phyloP scores from a whole-genome alignment of 1,140 invertebrate genomes.

The Polypedilum pembai region DNA sequence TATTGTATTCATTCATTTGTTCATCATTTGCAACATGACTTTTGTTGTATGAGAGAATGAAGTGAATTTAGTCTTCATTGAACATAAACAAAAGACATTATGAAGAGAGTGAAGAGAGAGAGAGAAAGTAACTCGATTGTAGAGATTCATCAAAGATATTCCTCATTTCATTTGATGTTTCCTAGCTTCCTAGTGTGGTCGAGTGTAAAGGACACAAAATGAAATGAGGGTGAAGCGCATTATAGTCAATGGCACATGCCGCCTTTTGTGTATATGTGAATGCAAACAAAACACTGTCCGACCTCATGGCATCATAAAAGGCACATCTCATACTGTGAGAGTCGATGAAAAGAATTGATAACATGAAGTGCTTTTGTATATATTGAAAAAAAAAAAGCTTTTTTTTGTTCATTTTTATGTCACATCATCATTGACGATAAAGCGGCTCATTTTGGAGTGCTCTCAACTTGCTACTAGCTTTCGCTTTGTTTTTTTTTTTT shows the following conservation, averaged over 20 bases:
- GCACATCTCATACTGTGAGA: not conserved
- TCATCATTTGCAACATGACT: not conserved
- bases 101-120: not conserved
- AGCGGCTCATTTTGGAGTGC: not conserved
- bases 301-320: not conserved
- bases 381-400: slow-evolving; percentile 7
- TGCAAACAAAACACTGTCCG: not conserved
- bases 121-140: not conserved
- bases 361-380: slow-evolving; percentile 2
- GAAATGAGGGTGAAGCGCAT: not conserved
- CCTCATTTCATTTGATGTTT: not conserved
- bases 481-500: not conserved
- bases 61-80: not conserved
- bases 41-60: not conserved
- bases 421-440: not conserved
- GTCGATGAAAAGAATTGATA: not conserved
- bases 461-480: not conserved
- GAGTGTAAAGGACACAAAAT: not conserved
- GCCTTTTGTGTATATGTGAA: no score
- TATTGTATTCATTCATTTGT: not conserved
- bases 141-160: slow-evolving; percentile 10
- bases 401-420: slow-evolving; percentile 14
- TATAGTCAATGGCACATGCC: not conserved
- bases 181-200: not conserved
- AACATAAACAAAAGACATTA: not conserved